Conservation (phyloP, 2,113 vertebrate genomes). For the Corvus hawaiiensis region DNA sequence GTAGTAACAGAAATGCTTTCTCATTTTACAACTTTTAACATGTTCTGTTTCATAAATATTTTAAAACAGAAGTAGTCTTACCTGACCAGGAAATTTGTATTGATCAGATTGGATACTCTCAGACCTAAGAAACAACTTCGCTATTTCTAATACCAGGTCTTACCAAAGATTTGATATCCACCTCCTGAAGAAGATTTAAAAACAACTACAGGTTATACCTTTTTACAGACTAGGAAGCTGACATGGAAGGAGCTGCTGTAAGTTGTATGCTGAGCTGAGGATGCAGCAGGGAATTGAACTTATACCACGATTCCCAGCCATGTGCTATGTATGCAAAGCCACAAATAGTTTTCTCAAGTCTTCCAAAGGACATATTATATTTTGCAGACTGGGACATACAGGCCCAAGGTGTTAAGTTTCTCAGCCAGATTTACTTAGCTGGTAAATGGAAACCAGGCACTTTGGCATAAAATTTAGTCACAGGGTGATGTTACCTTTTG, state of each 20-base stretch:
- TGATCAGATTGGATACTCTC: not conserved
- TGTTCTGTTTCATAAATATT: not conserved
- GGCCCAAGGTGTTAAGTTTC: constrained; percentile 32
- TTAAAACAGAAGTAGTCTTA: not conserved
- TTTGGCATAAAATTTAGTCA: constrained; percentile 22
- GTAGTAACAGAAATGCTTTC: not conserved
- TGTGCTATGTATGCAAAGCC: constrained; percentile 15
- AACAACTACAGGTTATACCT: not conserved
- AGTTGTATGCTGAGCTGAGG: not conserved
- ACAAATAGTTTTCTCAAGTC: constrained; percentile 37
- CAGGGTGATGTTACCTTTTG: not conserved
- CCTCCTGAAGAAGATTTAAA: not conserved
- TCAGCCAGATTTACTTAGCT: not conserved
- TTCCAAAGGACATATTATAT: constrained; percentile 34
- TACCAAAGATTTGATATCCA: not conserved
- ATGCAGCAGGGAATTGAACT: not conserved
- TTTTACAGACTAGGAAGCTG: not conserved
- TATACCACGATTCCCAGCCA: not conserved
- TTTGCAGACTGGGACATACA: constrained; percentile 2
- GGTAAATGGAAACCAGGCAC: constrained; percentile 44
- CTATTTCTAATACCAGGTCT: not conserved
- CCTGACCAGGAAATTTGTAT: not conserved
- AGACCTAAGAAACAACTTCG: not conserved
- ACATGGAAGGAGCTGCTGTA: not conserved
- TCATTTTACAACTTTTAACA: not conserved